Evolutionary conservation across 2,888 invertebrate species (phyloP).

Genomic region (Lottia scabra): DNA sequence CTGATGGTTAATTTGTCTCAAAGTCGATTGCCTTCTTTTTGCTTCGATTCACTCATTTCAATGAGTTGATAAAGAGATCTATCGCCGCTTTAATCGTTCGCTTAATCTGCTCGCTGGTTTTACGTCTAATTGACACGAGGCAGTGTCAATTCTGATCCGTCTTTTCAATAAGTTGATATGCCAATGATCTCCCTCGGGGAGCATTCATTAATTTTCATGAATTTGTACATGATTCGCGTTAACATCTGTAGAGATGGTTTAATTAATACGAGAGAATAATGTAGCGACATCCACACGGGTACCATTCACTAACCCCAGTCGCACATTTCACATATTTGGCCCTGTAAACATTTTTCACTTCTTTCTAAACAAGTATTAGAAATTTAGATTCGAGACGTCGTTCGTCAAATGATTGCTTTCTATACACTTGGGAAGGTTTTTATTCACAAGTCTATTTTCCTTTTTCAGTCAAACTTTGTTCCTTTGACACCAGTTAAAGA

Average conservation of each 20-base stretch:
- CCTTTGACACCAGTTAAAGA: constrained; percentile 3
- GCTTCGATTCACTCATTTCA: constrained; percentile 6
- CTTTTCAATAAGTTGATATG: constrained; percentile 22
- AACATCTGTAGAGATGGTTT: constrained; percentile 32
- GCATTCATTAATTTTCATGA: constrained; percentile 35
- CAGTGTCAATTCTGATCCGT: constrained; percentile 24
- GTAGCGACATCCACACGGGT: constrained; percentile 18
- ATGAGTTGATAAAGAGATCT: constrained; percentile 18
- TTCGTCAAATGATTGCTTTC: not conserved
- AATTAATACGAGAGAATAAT: constrained; percentile 24
- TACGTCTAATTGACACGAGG: constrained; percentile 30
- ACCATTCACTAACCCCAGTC: constrained; percentile 19
- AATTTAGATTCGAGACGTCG: constrained; percentile 16
- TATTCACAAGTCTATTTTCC: constrained; percentile 18
- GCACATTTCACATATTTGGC: constrained; percentile 26
- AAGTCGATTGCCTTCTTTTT: not conserved
- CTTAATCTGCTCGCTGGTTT: constrained; percentile 23
- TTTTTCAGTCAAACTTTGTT: constrained; percentile 18
- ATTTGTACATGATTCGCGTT: constrained; percentile 31
- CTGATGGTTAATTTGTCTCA: constrained; percentile 5
- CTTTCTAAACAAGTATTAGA: constrained; percentile 26
- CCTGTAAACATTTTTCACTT: constrained; percentile 29
- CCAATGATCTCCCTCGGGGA: constrained; percentile 24
- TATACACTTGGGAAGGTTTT: constrained; percentile 16
- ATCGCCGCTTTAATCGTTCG: constrained; percentile 26